Percentiles rank a stretch among this genome's conserved stretches.
Evolutionary conservation across 2,113 vertebrate species (phyloP).

Genomic region (Ploceus nigricollis): DNA sequence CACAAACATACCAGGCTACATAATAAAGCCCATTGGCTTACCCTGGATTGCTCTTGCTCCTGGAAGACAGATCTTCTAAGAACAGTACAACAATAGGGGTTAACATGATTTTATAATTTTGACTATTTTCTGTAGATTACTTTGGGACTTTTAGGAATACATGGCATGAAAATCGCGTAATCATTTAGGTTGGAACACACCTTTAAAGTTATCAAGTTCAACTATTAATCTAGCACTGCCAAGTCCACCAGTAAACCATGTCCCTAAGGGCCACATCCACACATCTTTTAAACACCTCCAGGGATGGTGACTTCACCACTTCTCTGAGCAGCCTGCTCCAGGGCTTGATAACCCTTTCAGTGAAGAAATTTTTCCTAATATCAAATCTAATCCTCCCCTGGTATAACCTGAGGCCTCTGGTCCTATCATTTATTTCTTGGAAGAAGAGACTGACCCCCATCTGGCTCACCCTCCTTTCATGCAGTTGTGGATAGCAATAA

Average conservation of each 20-base stretch:
- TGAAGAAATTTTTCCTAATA: neutral
- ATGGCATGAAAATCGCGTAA: neutral
- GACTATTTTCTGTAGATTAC: neutral
- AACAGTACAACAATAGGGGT: neutral
- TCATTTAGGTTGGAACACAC: neutral
- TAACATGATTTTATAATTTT: neutral
- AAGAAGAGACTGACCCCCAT: neutral
- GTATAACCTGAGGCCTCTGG: neutral
- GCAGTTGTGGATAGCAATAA: rapidly evolving
- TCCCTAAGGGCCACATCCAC: neutral
- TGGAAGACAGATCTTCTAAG: neutral
- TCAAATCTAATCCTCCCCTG: neutral
- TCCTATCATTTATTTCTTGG: neutral
- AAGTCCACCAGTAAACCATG: neutral
- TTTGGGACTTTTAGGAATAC: neutral
- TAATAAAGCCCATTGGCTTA: neutral
- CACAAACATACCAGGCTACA: neutral
- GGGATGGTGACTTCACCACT: neutral
- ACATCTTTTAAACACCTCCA: neutral
- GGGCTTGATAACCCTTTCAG: neutral
- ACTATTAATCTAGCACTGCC: neutral
- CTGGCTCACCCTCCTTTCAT: neutral
- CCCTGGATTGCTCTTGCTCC: neutral
- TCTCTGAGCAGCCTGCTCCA: neutral
- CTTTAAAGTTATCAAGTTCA: neutral